These are phyloP conservation scores for Limosa lapponica DNA, from an alignment of 2,797 vertebrate genomes.

Conservation along the genomic window DNA sequence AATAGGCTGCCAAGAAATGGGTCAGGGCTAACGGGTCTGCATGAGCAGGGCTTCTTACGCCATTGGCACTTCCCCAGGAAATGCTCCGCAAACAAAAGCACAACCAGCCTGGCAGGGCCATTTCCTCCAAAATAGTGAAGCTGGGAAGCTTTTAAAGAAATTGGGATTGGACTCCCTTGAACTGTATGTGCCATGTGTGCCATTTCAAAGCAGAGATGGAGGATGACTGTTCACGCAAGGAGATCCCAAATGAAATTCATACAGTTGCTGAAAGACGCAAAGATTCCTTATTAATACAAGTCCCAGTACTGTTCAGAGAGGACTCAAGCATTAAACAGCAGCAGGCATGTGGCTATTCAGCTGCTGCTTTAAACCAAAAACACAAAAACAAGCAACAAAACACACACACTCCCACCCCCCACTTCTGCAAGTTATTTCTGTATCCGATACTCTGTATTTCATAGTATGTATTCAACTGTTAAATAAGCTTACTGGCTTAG, in stretches of 20 bases:
- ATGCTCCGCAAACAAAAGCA: background rate
- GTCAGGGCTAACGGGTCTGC: background rate
- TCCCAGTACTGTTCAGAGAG: background rate
- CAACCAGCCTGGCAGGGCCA: background rate
- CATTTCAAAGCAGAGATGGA: background rate
- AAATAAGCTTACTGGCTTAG: background rate
- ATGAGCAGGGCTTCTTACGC: background rate
- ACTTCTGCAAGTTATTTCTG: background rate
- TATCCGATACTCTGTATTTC: background rate
- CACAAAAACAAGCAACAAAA: background rate
- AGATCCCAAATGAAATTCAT: background rate
- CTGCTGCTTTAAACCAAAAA: background rate
- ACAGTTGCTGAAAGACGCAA: fast-evolving
- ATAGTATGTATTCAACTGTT: background rate
- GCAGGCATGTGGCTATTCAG: background rate
- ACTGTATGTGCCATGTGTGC: background rate
- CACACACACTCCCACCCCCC: fast-evolving
- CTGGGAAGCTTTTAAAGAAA: background rate
- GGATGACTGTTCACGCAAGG: background rate
- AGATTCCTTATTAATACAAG: background rate
- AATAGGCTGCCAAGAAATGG: background rate
- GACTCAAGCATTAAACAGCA: background rate
- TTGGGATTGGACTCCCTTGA: background rate
- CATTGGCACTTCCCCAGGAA: background rate
- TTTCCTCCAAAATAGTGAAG: background rate